Evolutionary conservation across 2,113 vertebrate genomes (phyloP), one percentile per base, ranked within the genome.

Genomic region (Pseudolaguvia tuberculata): DNA sequence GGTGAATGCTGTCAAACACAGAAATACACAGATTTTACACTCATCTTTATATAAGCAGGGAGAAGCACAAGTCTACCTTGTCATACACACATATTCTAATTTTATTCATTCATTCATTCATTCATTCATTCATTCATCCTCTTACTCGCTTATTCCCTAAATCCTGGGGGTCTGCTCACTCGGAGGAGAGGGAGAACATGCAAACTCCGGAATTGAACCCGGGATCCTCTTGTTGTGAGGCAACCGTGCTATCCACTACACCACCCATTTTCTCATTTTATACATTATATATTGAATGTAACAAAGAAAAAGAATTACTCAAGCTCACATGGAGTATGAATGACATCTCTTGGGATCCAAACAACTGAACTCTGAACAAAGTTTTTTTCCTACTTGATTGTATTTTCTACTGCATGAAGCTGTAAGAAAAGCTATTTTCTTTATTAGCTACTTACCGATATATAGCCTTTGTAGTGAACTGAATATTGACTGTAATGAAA

Each of bases 1-100:
- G 78, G 78, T 76, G 55, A 52, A n/a, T n/a, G n/a, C 45, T 0
- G 57, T 62, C 78, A 80, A 52, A 75, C 78, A 80, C 52, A 65
- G 76, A 83, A 83, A 83, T 78, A 80, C 76, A 83, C 81, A 80
- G 18, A 31, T 58, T 68, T 65, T 51, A n/a, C 71, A 51, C 35
- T 69, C 67, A 62, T 73, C 61, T 56, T 56, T 58, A 75, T 70
- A 81, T 58, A 72, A 51, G 75, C 75, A 56, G 42, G 20, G 23
- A 66, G 57, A 75, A 27, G 9, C 68, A 56, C 23, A 47, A 65
- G 58, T 77, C 51, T 73, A 66, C 71, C 66, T 45, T 52, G 72
- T 69, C 74, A 73, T 67, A 59, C 51, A 76, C 73, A 77, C 73
- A 35, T n/a, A 53, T 51, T n/a, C n/a, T n/a, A n/a, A n/a, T n/a